These are phyloP conservation scores for Amphiura filiformis DNA, from an alignment of 35 echinoderm and acorn worm genomes.

Conservation along the genomic window DNA sequence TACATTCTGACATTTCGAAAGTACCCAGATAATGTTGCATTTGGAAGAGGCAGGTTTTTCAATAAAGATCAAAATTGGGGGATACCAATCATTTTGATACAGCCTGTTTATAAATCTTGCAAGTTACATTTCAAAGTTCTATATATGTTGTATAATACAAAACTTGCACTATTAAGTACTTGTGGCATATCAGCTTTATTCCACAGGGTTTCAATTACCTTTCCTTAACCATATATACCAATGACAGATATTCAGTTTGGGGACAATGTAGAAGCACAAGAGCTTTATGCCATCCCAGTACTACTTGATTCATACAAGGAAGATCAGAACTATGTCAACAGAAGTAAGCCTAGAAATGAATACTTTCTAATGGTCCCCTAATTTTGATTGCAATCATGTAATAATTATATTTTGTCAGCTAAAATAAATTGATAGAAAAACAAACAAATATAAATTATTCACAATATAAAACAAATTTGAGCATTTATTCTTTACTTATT, in stretches of 20 bases:
- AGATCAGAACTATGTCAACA: constrained; percentile 25
- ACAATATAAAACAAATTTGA: not conserved
- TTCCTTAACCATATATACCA: too few relatives aligned
- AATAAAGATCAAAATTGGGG: too few relatives aligned
- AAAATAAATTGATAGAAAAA: not conserved
- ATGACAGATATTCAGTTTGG: constrained; percentile 66
- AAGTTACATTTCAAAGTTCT: too few relatives aligned
- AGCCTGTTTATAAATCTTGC: too few relatives aligned
- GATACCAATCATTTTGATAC: too few relatives aligned
- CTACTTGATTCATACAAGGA: constrained; percentile 42
- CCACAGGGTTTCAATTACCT: too few relatives aligned
- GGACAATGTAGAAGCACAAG: not conserved
- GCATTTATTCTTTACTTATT: not conserved
- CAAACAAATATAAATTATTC: not conserved
- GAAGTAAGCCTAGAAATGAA: constrained; percentile 15
- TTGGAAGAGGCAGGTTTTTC: too few relatives aligned
- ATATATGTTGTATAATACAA: not conserved
- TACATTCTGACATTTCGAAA: too few relatives aligned
- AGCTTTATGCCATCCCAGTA: constrained; percentile 54
- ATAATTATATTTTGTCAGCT: too few relatives aligned
- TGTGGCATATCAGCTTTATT: not conserved
- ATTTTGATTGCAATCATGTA: not conserved
- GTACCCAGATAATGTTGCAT: too few relatives aligned
- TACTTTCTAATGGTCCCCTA: not conserved
- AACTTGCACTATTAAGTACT: not conserved